phyloP scores from a whole-genome alignment of 2,797 vertebrate species.

The Channallabes apus region DNA sequence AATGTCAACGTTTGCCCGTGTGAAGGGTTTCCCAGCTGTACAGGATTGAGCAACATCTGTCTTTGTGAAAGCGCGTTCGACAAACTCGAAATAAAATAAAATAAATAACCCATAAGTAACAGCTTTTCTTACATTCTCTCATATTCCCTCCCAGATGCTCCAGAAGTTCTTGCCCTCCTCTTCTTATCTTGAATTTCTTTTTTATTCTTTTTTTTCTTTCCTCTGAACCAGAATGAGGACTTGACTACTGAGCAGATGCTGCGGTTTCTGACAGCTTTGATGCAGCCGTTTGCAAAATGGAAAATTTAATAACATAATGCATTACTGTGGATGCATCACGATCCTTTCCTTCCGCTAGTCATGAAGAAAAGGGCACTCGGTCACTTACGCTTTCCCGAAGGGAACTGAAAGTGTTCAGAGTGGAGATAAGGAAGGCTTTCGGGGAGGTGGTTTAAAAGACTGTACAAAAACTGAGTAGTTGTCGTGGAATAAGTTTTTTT shows the following conservation, averaged over 20 bases:
- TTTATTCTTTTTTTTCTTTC: too few relatives aligned
- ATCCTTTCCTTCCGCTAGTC: not conserved
- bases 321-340: not conserved
- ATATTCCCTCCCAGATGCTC: conserved; percentile 8
- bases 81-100: not conserved
- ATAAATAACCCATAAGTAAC: not conserved
- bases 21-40: not conserved
- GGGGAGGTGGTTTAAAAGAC: not conserved
- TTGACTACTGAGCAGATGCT: conserved; percentile 7
- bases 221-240: not conserved
- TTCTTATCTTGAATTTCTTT: not conserved
- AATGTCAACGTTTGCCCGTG: not conserved
- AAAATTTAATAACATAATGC: conserved; percentile 29
- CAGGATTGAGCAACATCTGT: conserved; percentile 28
- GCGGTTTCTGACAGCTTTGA: conserved; percentile 14
- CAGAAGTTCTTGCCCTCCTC: conserved; percentile 5
- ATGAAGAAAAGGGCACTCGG: not conserved
- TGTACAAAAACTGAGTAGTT: not conserved
- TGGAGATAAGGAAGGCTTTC: conserved; percentile 25
- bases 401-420: not conserved
- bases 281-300: conserved; percentile 3
- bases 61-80: not conserved
- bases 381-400: not conserved
- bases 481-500: not conserved
- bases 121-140: not conserved